Conservation (phyloP, 2,797 vertebrate species). For the Spheniscus humboldti region DNA sequence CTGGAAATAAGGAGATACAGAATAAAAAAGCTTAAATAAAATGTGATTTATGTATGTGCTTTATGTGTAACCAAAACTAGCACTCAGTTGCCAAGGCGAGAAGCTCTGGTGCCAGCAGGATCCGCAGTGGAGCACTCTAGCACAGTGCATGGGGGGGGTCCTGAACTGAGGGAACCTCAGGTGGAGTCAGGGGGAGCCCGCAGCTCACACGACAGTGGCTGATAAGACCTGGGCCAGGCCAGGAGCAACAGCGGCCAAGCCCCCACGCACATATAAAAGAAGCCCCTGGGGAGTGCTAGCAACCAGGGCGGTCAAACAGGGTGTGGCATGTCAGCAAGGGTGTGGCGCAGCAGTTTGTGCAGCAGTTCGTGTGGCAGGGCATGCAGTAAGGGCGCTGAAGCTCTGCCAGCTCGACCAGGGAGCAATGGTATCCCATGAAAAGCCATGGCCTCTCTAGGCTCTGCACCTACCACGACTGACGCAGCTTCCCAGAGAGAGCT, state of each 20-base stretch:
- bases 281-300: neutral
- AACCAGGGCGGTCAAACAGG: neutral
- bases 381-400: neutral
- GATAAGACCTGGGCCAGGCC: rapidly evolving
- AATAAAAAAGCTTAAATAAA: neutral
- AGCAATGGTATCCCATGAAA: neutral
- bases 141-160: rapidly evolving
- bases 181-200: neutral
- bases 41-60: neutral
- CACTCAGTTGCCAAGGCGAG: neutral
- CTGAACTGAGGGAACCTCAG: neutral
- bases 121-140: rapidly evolving
- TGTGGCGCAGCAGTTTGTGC: too few species aligned
- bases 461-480: neutral
- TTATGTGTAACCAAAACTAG: neutral
- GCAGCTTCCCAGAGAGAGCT: neutral
- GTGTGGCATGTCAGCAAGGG: too few species aligned
- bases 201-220: neutral
- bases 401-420: neutral
- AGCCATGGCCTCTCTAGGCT: neutral
- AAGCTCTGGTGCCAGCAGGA: neutral
- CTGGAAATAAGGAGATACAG: neutral
- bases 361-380: neutral
- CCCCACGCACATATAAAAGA: neutral
- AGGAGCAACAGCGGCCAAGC: neutral